Percentiles rank a stretch among this genome's conserved stretches.
These are phyloP conservation scores for Fragum whitleyi DNA, from an alignment of 2,888 invertebrate species.

Conservation along the genomic window DNA sequence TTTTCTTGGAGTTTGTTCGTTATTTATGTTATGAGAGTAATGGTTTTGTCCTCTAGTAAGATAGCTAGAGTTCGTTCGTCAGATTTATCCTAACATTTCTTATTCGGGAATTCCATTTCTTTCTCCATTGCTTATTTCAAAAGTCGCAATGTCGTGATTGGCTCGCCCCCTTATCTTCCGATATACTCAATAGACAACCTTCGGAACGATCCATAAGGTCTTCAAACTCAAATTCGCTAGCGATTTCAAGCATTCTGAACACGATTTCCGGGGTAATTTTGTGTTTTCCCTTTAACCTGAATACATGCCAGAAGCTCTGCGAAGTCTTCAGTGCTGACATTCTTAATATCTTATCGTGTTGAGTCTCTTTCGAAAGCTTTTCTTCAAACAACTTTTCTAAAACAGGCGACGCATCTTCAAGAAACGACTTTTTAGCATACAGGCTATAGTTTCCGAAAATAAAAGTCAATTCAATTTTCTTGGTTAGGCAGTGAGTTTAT, in stretches of 20 bases:
- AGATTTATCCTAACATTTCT: neutral
- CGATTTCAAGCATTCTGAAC: neutral
- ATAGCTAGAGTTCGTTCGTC: neutral
- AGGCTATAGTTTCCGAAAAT: neutral
- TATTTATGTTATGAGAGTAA: neutral
- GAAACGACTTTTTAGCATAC: neutral
- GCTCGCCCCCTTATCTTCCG: neutral
- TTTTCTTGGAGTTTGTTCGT: too few species aligned
- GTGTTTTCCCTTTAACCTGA: neutral
- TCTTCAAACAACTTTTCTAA: neutral
- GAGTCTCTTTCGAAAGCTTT: neutral
- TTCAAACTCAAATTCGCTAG: neutral
- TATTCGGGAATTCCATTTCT: neutral
- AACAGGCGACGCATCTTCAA: constrained; percentile 2
- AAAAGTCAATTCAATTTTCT: neutral
- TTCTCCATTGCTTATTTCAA: neutral
- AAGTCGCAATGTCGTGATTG: neutral
- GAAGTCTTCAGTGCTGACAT: neutral
- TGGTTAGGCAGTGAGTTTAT: too few species aligned
- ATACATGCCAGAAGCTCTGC: constrained; percentile 7
- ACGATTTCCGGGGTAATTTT: neutral
- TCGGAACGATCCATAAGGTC: neutral
- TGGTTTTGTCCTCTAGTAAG: neutral
- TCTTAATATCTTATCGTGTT: neutral
- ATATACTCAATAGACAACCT: neutral